Percentiles rank a stretch among this genome's conserved stretches.
Conservation (phyloP, 2,113 vertebrate genomes). For the Nothobranchius kuhntae region DNA sequence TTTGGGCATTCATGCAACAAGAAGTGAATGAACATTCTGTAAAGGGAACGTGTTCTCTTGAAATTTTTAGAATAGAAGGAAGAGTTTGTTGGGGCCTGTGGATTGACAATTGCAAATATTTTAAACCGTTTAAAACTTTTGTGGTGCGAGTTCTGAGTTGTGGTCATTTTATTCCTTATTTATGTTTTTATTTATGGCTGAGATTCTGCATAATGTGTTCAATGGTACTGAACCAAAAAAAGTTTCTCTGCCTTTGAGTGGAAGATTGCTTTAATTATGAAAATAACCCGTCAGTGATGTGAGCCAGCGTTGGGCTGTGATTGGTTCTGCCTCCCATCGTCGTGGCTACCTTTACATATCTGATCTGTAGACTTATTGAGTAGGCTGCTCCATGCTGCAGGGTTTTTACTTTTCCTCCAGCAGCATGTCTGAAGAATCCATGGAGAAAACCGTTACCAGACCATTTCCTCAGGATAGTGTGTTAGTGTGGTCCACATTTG, state of each 20-base stretch:
- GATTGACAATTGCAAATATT: not conserved
- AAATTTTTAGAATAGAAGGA: not conserved
- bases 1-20: constrained; percentile 21
- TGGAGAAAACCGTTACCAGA: not conserved
- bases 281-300: constrained; percentile 12
- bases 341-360: not conserved
- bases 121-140: not conserved
- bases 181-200: not conserved
- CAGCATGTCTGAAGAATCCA: not conserved
- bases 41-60: not conserved
- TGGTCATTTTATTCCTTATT: not conserved
- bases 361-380: not conserved
- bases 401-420: not conserved
- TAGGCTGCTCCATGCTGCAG: not conserved
- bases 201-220: constrained; percentile 14
- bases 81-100: not conserved
- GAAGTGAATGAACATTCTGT: not conserved
- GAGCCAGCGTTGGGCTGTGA: not conserved
- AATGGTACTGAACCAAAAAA: constrained; percentile 9
- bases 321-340: not conserved
- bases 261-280: constrained; percentile 46
- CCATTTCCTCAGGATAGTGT: not conserved
- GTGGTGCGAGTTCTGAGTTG: not conserved
- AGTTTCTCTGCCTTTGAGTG: not conserved
- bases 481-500: not conserved